These are phyloP conservation scores for Phortica variegata DNA, from an alignment of 1,140 invertebrate genomes.

Conservation along the genomic window DNA sequence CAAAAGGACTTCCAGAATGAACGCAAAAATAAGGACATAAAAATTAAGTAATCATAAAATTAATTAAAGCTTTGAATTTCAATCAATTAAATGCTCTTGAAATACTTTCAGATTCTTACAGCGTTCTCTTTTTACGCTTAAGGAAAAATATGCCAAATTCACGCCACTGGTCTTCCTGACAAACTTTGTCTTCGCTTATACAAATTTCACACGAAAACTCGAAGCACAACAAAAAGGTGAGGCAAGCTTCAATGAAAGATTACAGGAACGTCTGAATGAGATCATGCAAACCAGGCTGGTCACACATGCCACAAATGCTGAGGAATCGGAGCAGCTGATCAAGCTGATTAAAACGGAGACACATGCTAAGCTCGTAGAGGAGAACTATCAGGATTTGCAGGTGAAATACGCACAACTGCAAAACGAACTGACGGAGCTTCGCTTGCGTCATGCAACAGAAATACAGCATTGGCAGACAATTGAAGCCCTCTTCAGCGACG, in stretches of 20 bases:
- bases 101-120: constrained; percentile 48
- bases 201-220: constrained; percentile 29
- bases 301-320: constrained; percentile 10
- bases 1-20: constrained; percentile 42
- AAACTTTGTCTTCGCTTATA: constrained; percentile 47
- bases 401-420: constrained; percentile 25
- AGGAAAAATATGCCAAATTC: constrained; percentile 55
- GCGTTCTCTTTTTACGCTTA: constrained; percentile 34
- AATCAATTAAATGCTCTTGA: neutral
- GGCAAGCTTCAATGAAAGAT: neutral
- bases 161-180: constrained; percentile 52
- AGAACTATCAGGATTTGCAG: constrained; percentile 33
- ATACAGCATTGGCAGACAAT: constrained; percentile 52
- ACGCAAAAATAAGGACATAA: constrained; percentile 31
- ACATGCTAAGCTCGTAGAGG: constrained; percentile 36
- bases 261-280: constrained; percentile 17
- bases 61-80: neutral
- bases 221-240: constrained; percentile 18
- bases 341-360: constrained; percentile 48
- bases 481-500: constrained; percentile 36
- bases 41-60: constrained; percentile 31
- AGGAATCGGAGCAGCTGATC: constrained; percentile 42
- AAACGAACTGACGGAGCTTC: constrained; percentile 28
- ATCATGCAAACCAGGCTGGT: constrained; percentile 19
- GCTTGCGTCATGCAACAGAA: constrained; percentile 32